These are phyloP conservation scores for Emydocephalus ijimae DNA, from an alignment of 2,113 vertebrate species.

Conservation along the genomic window DNA sequence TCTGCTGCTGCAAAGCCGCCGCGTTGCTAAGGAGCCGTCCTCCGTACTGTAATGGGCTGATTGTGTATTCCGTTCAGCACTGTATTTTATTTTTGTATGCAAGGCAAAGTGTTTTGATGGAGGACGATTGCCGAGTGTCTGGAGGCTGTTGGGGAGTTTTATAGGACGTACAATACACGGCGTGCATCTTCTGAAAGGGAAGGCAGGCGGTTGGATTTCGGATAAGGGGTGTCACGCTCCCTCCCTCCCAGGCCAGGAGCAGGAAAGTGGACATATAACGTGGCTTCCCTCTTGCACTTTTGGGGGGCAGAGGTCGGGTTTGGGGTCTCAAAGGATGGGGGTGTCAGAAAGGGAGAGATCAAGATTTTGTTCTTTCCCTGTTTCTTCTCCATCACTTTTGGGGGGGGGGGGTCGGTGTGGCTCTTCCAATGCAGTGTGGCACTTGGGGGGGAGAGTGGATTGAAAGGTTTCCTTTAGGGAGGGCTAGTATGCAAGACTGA, in stretches of 20 bases:
- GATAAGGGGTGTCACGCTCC: slow-evolving; percentile 83
- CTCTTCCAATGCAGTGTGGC: no score
- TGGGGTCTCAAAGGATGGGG: background rate
- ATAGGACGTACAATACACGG: slow-evolving; percentile 96
- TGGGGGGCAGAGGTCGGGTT: background rate
- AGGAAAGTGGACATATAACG: slow-evolving; percentile 44
- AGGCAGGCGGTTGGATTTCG: slow-evolving; percentile 89
- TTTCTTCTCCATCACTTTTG: background rate
- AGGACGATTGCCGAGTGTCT: slow-evolving; percentile 96
- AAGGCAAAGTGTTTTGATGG: slow-evolving; percentile 99
- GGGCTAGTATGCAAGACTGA: background rate
- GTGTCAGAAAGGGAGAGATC: background rate
- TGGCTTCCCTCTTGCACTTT: background rate
- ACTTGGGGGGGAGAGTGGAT: background rate
- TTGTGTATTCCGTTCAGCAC: slow-evolving; percentile 94
- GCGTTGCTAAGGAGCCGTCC: slow-evolving; percentile 97
- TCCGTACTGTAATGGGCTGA: slow-evolving; percentile 95
- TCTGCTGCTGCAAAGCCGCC: slow-evolving; percentile 88
- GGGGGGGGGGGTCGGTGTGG: background rate
- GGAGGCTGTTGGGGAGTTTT: slow-evolving; percentile 93
- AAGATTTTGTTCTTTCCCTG: background rate
- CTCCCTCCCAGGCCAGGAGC: slow-evolving; percentile 68
- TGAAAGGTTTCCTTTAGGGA: background rate
- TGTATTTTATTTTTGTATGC: slow-evolving; percentile 98
- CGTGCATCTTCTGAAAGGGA: slow-evolving; percentile 90